Base-by-base conservation (phyloP, 2,113 vertebrate species). In the Erythrolamprus reginae region DNA sequence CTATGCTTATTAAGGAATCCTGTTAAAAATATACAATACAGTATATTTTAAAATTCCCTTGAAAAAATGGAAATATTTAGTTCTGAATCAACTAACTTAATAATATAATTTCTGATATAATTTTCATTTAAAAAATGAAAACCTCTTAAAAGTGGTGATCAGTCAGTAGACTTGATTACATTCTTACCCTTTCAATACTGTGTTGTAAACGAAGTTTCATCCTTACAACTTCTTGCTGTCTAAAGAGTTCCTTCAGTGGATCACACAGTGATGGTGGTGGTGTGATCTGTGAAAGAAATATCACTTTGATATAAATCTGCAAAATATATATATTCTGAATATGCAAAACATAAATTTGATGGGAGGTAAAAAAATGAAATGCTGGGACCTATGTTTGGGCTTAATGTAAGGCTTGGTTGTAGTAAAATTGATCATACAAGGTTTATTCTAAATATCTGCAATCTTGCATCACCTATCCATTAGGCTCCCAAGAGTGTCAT, bases 161-260 rank as follows among this genome's bases (percentile, higher is more conserved):
- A 55, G 8, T 51, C 28, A 50, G 13, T 26, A 87, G 4, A 52
- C n/a, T 83, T 85, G n/a, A 65, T 6, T 82, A 51, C 5, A 88
- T 0, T 50, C 96, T 92, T 95, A 99, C 99, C 98, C 99, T 97
- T 96, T 99, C 99, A 85, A 99, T 99, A 96, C 98, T 99, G 97
- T 99, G 99, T 82, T 99, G 99, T 48, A 99, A 97, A 86, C 99
- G 98, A 0, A 99, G 97, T 86, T 99, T 99, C 99, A 99, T 99
- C n/a, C 99, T 98, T 65, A 99, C 97, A 82, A 99, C 98, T 96
- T 99, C 99, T 86, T 99, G 99, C 70, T 99, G 98, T 95, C 98
- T 98, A 96, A 99, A 99, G 85, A 99, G 98, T 92, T 99, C 99
- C 93, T 99, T 99, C 93, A 99, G 98, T 47, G 98, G 98, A 94